Conservation (phyloP, 2,113 vertebrate species). For the Lucifuga dentata region DNA sequence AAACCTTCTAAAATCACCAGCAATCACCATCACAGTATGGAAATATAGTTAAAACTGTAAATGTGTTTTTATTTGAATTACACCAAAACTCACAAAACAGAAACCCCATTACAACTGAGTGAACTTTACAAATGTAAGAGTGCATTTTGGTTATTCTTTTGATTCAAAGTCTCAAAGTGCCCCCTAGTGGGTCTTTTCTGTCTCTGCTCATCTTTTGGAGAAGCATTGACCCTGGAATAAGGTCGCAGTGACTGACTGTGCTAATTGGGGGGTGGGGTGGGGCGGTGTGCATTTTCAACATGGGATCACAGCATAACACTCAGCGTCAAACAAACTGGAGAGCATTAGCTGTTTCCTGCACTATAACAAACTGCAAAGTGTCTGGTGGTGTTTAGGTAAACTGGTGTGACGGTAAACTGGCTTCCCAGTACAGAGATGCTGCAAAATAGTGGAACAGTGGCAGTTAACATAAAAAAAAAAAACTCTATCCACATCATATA, state of each 20-base stretch:
- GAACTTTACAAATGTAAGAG: neutral
- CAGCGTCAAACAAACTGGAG: slow-evolving; percentile 42
- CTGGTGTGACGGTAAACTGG: slow-evolving; percentile 55
- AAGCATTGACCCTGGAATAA: slow-evolving; percentile 47
- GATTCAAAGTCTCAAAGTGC: slow-evolving; percentile 78
- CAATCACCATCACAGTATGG: neutral
- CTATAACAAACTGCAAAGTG: slow-evolving; percentile 57
- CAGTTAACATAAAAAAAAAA: neutral
- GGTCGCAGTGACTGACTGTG: slow-evolving; percentile 52
- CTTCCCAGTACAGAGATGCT: neutral
- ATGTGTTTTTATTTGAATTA: neutral
- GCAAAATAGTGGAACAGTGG: neutral
- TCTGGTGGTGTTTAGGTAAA: too few species aligned
- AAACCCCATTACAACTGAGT: slow-evolving; percentile 12
- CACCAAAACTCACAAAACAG: slow-evolving; percentile 1
- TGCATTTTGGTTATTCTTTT: slow-evolving; percentile 1
- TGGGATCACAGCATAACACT: slow-evolving; percentile 57
- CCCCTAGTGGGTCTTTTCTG: slow-evolving; percentile 71
- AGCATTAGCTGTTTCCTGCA: slow-evolving; percentile 47
- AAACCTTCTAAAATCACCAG: slow-evolving; percentile 2
- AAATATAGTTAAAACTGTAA: neutral
- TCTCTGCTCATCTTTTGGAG: slow-evolving; percentile 12
- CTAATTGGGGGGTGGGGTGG: slow-evolving; percentile 68
- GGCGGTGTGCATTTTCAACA: slow-evolving; percentile 42
- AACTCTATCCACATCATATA: neutral